Base-by-base conservation (phyloP, 1,140 invertebrate species). In the Pseudomyrmex pallidus region DNA sequence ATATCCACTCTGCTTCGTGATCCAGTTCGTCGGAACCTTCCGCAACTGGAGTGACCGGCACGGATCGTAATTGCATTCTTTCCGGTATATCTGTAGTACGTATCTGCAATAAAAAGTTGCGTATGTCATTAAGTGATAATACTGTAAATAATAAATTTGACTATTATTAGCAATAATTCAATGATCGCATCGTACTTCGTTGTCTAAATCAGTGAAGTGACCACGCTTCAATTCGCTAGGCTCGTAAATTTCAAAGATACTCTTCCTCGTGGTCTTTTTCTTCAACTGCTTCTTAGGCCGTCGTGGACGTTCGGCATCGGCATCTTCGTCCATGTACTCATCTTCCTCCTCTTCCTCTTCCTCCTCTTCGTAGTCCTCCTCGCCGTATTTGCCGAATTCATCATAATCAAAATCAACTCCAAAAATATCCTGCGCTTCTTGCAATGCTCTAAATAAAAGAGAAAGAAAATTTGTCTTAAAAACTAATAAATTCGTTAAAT, bases 381-480 rank as follows among this genome's bases (percentile, higher is more conserved):
- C 97, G 20, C 96, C 98, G 94, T 97, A 98, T 91, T 98, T 97
- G 48, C 97, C 96, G 95, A 99, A 98, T 89, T 99, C 98, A 85
- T 99, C 98, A 93, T 98, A 99, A 94, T 99, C 99, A 95, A 99
- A 99, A 92, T 99, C 98, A 22, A 99, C 98, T 76, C 99, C 99
- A 94, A 99, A 99, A 87, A 99, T 99, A 92, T 99, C 99, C 94
- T 99, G 98, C 72, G 99, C 99, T 94, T 99, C 98, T 96, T 99
- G 99, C 44, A 99, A 94, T 0, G 98, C 97, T 5, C 97, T 98
- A 92, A 57, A 92, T 91, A 52, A 61, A 46, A 59, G 50, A 80
- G 74, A 63, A 4, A 61, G 22, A 73, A 2, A 7, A 25, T 1
- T 50, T 61, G 22, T 48, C 2, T 17, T 25, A 59, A 56, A 57